A percentile compares a stretch with the other conserved stretches of the same genome.
Evolutionary conservation across 2,888 invertebrate species (phyloP).

Genomic region (Limenitis camilla): DNA sequence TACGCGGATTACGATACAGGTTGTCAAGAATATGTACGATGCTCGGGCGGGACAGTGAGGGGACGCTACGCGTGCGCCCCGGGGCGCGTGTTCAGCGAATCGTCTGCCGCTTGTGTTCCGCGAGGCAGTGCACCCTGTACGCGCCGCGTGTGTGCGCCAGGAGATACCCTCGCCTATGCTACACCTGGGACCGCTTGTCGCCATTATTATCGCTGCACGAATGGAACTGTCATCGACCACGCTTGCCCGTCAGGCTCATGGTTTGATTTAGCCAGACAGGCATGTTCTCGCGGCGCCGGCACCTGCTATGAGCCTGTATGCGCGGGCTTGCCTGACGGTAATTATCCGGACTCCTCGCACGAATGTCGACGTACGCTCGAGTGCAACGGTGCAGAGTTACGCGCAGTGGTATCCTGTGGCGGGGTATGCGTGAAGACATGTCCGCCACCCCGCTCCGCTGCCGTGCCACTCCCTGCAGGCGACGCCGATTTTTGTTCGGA

Average conservation of each 20-base stretch:
- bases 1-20: slow-evolving; percentile 59
- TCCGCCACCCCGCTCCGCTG: slow-evolving; percentile 56
- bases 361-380: slow-evolving; percentile 68
- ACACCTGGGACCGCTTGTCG: slow-evolving; percentile 73
- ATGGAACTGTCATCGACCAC: slow-evolving; percentile 61
- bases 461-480: slow-evolving; percentile 65
- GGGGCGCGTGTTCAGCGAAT: slow-evolving; percentile 60
- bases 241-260: slow-evolving; percentile 70
- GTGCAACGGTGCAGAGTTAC: slow-evolving; percentile 66
- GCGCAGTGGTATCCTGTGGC: slow-evolving; percentile 49
- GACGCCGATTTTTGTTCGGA: slow-evolving; percentile 68
- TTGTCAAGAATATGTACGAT: slow-evolving; percentile 64
- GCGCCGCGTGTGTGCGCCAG: slow-evolving; percentile 51
- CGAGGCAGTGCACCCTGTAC: slow-evolving; percentile 52
- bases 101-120: slow-evolving; percentile 56
- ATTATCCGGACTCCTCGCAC: slow-evolving; percentile 74
- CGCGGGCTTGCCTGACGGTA: slow-evolving; percentile 72
- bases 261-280: slow-evolving; percentile 72
- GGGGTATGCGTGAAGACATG: slow-evolving; percentile 43
- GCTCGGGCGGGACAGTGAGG: slow-evolving; percentile 42
- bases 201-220: slow-evolving; percentile 74
- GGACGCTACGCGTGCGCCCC: slow-evolving; percentile 53
- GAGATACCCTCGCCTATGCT: slow-evolving; percentile 63
- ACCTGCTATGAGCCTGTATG: slow-evolving; percentile 77
- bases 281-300: slow-evolving; percentile 69